Base-by-base conservation (phyloP, 2,797 vertebrate genomes). In the Pseudocheirus occidentalis region DNA sequence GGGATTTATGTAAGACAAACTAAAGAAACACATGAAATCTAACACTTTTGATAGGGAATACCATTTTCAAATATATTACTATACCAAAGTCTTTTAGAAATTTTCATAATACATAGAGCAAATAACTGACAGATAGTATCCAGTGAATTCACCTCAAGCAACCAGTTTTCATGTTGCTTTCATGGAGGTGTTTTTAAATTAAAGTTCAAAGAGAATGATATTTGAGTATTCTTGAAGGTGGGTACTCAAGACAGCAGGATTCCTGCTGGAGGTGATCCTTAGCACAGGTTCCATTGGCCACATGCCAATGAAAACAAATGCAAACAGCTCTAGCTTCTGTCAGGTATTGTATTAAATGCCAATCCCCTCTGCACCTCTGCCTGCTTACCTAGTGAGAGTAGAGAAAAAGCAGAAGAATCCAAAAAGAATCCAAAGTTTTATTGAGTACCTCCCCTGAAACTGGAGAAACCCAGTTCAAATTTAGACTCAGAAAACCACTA, bases 141-240 rank as follows among this genome's bases (percentile, higher is more conserved):
- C 59, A 58, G 56, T 59, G 91, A 11, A 92, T 34, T 81, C 2
- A 93, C 46, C 50, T 92, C 11, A 73, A 58, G 52, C 50, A 91
- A 52, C 3, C 28, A 50, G 50, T 73, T 28, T 73, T n/a, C 9
- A 52, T 91, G 34, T 93, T 90, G 5, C 54, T 94, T 73, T 11
- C 73, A 29, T 56, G 73, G 73, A 94, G 81, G 18, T 59, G 18
- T 97, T 96, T 73, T 97, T 96, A 90, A 96, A 96, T 59, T 57
- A 91, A 95, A 21, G n/a, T 62, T 92, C 54, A 27, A 31, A 92
- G 0, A 91, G 55, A 89, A 92, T 27, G n/a, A n/a, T 90, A 81
- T 73, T 56, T 54, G 90, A 91, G 89, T 21, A 29, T 89, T 54
- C 0, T 52, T 12, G 12, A 62, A 53, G 14, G 0, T 58, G 56